Evolutionary conservation across 2,797 vertebrate species (phyloP).

Genomic region (Naso thynnoides): DNA sequence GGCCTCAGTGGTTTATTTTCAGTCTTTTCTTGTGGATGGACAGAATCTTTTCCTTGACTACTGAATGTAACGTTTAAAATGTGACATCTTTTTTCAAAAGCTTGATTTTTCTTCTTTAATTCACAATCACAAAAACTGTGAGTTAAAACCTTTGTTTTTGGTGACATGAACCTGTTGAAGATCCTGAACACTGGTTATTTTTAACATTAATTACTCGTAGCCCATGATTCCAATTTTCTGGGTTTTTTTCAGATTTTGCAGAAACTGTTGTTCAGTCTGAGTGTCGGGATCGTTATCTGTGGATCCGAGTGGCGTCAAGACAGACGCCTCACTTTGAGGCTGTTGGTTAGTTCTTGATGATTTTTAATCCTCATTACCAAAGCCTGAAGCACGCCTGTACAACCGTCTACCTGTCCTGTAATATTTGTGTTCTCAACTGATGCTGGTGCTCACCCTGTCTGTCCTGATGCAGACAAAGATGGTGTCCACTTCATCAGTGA

Average conservation of each 20-base stretch:
- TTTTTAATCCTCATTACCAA: not conserved
- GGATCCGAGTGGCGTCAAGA: constrained; percentile 58
- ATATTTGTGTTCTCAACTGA: not conserved
- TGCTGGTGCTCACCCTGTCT: not conserved
- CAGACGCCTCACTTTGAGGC: constrained; percentile 63
- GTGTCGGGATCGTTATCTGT: constrained; percentile 76
- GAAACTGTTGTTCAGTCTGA: constrained; percentile 23
- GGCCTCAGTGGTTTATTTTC: not conserved
- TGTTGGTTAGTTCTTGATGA: constrained; percentile 55
- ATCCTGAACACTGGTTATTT: not conserved
- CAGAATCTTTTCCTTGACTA: not conserved
- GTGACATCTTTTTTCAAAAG: not conserved
- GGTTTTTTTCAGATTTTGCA: not conserved
- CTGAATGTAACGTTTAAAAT: not conserved
- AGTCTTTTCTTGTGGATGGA: not conserved
- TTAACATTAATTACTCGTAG: not conserved
- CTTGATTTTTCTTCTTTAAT: not conserved
- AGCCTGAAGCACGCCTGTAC: not conserved
- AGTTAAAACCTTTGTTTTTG: not conserved
- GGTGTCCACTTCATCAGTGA: constrained; percentile 52
- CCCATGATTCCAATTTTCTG: not conserved
- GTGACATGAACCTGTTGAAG: not conserved
- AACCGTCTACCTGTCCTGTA: not conserved
- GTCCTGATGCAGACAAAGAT: constrained; percentile 34
- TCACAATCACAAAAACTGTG: not conserved